Conservation (phyloP, 2,797 vertebrate genomes). For the Xenops minutus region DNA sequence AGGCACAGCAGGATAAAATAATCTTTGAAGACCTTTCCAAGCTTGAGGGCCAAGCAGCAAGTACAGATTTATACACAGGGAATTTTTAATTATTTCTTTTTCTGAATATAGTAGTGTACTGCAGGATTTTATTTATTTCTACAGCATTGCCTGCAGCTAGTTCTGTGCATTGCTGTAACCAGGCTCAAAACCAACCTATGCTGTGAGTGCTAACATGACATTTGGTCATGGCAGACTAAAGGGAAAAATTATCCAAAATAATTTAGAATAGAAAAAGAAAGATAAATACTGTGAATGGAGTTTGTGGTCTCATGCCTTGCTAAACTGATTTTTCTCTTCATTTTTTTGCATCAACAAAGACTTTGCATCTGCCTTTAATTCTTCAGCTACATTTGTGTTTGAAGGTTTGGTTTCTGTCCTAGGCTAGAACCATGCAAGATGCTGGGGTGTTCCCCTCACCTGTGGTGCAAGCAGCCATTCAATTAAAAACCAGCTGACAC, state of each 20-base stretch:
- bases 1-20: constrained; percentile 56
- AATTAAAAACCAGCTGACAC: not conserved
- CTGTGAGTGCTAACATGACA: not conserved
- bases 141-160: not conserved
- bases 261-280: not conserved
- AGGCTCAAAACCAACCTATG: not conserved
- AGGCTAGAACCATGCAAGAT: rapidly evolving
- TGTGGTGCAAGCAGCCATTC: not conserved
- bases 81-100: not conserved
- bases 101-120: not conserved
- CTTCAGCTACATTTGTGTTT: not conserved
- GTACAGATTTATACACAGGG: not conserved
- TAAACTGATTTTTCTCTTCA: not conserved
- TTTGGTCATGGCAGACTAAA: not conserved
- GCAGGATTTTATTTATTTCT: not conserved
- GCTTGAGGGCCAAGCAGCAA: not conserved
- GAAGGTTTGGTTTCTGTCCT: not conserved
- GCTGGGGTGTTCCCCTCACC: rapidly evolving
- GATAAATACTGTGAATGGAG: not conserved
- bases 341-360: not conserved
- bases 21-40: constrained; percentile 31
- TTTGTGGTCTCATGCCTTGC: not conserved
- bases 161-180: not conserved
- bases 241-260: not conserved
- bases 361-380: not conserved